These are phyloP conservation scores for Yponomeuta evonymella DNA, from an alignment of 2,888 invertebrate genomes.

Conservation along the genomic window DNA sequence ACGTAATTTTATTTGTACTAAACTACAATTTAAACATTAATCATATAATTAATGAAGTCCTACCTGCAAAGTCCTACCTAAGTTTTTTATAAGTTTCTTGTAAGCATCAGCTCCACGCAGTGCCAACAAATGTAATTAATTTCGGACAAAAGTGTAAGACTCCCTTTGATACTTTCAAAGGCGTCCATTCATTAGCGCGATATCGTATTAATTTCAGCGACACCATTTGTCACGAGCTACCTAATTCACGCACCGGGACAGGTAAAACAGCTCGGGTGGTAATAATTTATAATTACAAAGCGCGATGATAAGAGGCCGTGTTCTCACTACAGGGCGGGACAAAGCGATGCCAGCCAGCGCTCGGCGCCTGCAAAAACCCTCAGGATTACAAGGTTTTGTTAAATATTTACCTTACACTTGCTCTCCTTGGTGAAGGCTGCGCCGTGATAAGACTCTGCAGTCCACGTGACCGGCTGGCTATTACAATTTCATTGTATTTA, in stretches of 20 bases:
- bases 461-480: not conserved
- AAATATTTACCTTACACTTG: conserved; percentile 63
- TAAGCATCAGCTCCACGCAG: not conserved
- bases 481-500: conserved; percentile 5
- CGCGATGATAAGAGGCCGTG: conserved; percentile 50
- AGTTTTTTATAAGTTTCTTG: not conserved
- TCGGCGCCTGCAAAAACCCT: conserved; percentile 28
- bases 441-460: conserved; percentile 15
- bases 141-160: not conserved
- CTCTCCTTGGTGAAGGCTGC: conserved; percentile 22
- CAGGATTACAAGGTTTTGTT: conserved; percentile 55
- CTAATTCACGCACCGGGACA: conserved; percentile 25
- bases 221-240: conserved; percentile 11
- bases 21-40: too few relatives aligned
- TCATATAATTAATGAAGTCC: too few relatives aligned
- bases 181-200: conserved; percentile 7
- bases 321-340: conserved; percentile 40
- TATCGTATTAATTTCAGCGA: conserved; percentile 12
- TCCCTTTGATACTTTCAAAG: not conserved
- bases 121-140: not conserved
- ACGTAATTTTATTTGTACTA: too few relatives aligned
- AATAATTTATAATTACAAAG: conserved; percentile 60
- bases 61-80: too few relatives aligned
- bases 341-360: conserved; percentile 40
- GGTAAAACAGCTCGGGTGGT: conserved; percentile 28